These are phyloP conservation scores for Cyprinodon brontotheroides DNA, from an alignment of 2,113 vertebrate genomes.

Conservation along the genomic window DNA sequence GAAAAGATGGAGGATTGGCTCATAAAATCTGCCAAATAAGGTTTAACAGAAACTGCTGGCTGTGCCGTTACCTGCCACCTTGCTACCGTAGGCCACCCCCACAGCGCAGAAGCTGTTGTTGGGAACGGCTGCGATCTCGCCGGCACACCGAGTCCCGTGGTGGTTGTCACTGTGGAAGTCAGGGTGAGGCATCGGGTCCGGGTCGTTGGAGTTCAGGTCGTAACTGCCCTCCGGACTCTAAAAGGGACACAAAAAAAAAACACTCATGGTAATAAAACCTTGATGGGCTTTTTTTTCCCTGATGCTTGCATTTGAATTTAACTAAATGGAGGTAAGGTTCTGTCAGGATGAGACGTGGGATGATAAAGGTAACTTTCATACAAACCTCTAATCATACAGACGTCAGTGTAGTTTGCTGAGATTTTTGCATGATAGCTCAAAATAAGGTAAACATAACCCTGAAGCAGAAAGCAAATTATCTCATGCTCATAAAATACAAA, in stretches of 20 bases:
- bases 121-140: constrained; percentile 92
- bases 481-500: no score
- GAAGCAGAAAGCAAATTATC: no score
- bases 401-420: no score
- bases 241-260: constrained; percentile 2
- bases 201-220: constrained; percentile 95
- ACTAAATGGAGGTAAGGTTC: background rate
- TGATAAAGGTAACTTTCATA: no score
- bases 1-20: background rate
- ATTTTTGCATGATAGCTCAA: no score
- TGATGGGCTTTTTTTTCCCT: background rate
- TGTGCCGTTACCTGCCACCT: constrained; percentile 86
- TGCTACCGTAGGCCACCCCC: constrained; percentile 92
- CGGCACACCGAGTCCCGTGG: constrained; percentile 94
- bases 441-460: no score
- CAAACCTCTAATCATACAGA: no score
- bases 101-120: constrained; percentile 98
- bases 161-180: constrained; percentile 90
- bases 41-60: no score
- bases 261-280: background rate
- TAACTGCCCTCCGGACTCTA: constrained; percentile 97
- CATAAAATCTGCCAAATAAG: background rate
- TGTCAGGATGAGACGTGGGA: background rate
- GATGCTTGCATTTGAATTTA: background rate
- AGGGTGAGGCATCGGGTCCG: constrained; percentile 95